A percentile compares a stretch with the other conserved stretches of the same genome.
These are phyloP conservation scores for Artemisiospiza belli DNA, from an alignment of 2,113 vertebrate genomes.

Conservation along the genomic window DNA sequence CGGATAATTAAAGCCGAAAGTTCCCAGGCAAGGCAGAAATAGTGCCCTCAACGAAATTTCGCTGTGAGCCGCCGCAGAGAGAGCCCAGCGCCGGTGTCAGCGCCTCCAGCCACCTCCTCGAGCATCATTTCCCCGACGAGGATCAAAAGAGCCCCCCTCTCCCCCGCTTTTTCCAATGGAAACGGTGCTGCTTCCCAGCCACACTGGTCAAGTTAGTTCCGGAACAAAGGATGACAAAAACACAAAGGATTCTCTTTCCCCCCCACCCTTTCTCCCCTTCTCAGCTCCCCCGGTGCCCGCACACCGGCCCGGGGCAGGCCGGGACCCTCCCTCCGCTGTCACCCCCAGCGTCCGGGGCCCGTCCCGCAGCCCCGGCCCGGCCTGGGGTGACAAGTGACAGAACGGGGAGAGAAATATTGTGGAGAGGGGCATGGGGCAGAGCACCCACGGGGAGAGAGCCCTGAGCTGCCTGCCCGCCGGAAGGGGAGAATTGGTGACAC, in stretches of 20 bases:
- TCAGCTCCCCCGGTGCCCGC: neutral
- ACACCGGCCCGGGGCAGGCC: neutral
- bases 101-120: neutral
- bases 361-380: neutral
- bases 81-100: neutral
- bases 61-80: neutral
- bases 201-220: constrained; percentile 33
- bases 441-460: neutral
- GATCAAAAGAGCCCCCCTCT: neutral
- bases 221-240: constrained; percentile 42
- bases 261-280: neutral
- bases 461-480: neutral
- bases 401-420: neutral
- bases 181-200: neutral
- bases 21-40: neutral
- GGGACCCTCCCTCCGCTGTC: neutral
- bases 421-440: neutral
- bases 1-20: constrained; percentile 24
- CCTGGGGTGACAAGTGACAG: neutral
- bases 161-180: neutral
- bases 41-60: constrained; percentile 41
- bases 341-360: neutral
- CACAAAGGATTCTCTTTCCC: neutral
- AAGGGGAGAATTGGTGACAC: neutral
- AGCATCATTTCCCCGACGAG: neutral